phyloP scores from a whole-genome alignment of 2,797 vertebrate genomes.

The Schizothorax lantsangensis region DNA sequence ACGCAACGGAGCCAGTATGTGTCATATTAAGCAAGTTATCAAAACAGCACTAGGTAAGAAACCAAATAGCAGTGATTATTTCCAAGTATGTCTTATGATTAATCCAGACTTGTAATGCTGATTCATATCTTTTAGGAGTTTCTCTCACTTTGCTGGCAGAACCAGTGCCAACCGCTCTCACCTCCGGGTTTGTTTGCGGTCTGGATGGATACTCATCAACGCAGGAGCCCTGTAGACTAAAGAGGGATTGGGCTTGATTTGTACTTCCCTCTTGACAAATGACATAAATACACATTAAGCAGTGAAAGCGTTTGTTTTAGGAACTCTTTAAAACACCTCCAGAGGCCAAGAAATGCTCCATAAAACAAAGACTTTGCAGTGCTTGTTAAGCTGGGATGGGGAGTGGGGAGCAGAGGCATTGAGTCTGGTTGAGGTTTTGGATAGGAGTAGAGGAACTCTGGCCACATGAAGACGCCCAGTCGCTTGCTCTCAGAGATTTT shows the following conservation, averaged over 20 bases:
- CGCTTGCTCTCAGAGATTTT: conserved; percentile 32
- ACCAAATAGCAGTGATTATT: conserved; percentile 37
- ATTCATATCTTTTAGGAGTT: conserved; percentile 48
- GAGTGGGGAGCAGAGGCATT: conserved; percentile 10
- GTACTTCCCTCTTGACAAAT: conserved; percentile 46
- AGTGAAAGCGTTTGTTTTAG: conserved; percentile 39
- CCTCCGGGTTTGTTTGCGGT: conserved; percentile 44
- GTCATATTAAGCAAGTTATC: conserved; percentile 35
- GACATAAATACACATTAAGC: conserved; percentile 39
- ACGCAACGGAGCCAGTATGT: conserved; percentile 18
- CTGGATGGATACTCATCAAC: conserved; percentile 42
- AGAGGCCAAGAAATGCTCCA: conserved; percentile 37
- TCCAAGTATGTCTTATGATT: conserved; percentile 35
- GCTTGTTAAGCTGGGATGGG: conserved; percentile 3
- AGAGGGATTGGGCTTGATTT: conserved; percentile 35
- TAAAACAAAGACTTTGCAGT: conserved; percentile 35
- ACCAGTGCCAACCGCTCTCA: conserved; percentile 18
- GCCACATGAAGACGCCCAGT: conserved; percentile 47
- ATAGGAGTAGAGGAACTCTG: conserved; percentile 6
- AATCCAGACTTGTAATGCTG: conserved; percentile 49
- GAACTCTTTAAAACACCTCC: conserved; percentile 34
- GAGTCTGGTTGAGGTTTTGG: conserved; percentile 51
- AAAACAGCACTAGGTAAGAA: conserved; percentile 48
- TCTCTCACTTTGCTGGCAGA: conserved; percentile 13
- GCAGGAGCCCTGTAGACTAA: conserved; percentile 23